Evolutionary conservation across 2,888 invertebrate genomes (phyloP).

Genomic region (Thecocarcelia acutangulata): DNA sequence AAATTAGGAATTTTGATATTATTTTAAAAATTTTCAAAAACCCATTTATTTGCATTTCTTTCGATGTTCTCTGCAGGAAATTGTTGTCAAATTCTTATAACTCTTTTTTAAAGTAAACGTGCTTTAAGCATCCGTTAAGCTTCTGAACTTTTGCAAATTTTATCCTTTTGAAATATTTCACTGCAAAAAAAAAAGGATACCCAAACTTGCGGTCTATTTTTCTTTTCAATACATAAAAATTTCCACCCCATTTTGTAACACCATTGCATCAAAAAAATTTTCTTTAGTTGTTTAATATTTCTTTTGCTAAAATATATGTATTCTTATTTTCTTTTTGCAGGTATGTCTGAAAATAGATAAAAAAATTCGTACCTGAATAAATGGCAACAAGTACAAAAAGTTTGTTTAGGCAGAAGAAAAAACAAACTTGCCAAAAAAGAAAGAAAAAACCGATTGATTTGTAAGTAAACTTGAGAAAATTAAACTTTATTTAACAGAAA

Average conservation of each 20-base stretch:
- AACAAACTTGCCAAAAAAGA: neutral
- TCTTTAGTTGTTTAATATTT: slow-evolving; percentile 14
- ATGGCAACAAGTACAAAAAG: slow-evolving; percentile 2
- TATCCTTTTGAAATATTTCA: neutral
- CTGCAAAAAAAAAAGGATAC: neutral
- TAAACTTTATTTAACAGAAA: slow-evolving; percentile 31
- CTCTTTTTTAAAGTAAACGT: too few species aligned
- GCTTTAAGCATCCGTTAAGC: too few species aligned
- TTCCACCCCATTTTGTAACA: slow-evolving; percentile 34
- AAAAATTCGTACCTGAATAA: slow-evolving; percentile 12
- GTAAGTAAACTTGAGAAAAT: slow-evolving; percentile 37
- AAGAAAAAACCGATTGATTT: neutral
- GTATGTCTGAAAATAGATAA: slow-evolving; percentile 44
- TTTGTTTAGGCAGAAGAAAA: too few species aligned
- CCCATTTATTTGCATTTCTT: too few species aligned
- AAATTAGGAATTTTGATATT: too few species aligned
- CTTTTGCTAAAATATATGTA: slow-evolving; percentile 4
- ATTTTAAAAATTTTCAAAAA: too few species aligned
- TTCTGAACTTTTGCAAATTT: too few species aligned
- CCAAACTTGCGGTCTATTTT: neutral
- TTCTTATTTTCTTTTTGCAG: slow-evolving; percentile 29
- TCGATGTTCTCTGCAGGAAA: too few species aligned
- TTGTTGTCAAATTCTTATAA: too few species aligned
- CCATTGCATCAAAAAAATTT: slow-evolving; percentile 17
- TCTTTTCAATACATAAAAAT: slow-evolving; percentile 15